A percentile compares a stretch with the other conserved stretches of the same genome.
phyloP scores from a whole-genome alignment of 2,797 vertebrate species.

The Percopsis omiscomaycus region DNA sequence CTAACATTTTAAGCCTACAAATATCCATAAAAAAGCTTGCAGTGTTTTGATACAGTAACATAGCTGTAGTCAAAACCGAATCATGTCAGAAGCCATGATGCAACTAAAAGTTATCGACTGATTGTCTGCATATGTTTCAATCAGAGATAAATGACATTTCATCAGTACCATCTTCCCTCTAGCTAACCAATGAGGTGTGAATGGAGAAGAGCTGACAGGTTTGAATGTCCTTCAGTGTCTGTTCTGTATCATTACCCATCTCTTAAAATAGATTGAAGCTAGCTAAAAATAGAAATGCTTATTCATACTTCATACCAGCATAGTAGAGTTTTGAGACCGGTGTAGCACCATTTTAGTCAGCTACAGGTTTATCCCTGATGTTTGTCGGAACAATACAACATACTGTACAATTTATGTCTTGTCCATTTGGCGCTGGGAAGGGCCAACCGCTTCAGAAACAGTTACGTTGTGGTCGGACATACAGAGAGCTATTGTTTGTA shows the following conservation, averaged over 20 bases:
- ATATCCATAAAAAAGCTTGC: not conserved
- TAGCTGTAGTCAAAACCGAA: not conserved
- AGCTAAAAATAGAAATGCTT: slow-evolving; percentile 61
- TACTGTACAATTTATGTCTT: slow-evolving; percentile 29
- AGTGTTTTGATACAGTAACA: slow-evolving; percentile 6
- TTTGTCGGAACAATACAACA: not conserved
- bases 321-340: slow-evolving; percentile 31
- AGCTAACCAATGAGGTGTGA: slow-evolving; percentile 61
- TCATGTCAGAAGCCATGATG: not conserved
- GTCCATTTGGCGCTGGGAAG: not conserved
- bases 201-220: slow-evolving; percentile 60
- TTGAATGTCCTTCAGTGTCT: slow-evolving; percentile 68
- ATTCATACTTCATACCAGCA: slow-evolving; percentile 52
- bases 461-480: too few relatives aligned
- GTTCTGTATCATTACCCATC: slow-evolving; percentile 67
- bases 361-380: slow-evolving; percentile 14
- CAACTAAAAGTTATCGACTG: not conserved
- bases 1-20: not conserved
- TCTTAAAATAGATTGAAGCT: slow-evolving; percentile 68
- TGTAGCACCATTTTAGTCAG: not conserved
- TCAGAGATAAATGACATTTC: slow-evolving; percentile 56
- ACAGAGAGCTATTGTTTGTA: too few relatives aligned
- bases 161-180: slow-evolving; percentile 53
- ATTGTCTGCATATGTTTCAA: slow-evolving; percentile 56
- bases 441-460: too few relatives aligned